Percentiles rank a stretch among this genome's conserved stretches.
These are phyloP conservation scores for Catamblyrhynchus diadema DNA, from an alignment of 2,797 vertebrate species.

Conservation along the genomic window DNA sequence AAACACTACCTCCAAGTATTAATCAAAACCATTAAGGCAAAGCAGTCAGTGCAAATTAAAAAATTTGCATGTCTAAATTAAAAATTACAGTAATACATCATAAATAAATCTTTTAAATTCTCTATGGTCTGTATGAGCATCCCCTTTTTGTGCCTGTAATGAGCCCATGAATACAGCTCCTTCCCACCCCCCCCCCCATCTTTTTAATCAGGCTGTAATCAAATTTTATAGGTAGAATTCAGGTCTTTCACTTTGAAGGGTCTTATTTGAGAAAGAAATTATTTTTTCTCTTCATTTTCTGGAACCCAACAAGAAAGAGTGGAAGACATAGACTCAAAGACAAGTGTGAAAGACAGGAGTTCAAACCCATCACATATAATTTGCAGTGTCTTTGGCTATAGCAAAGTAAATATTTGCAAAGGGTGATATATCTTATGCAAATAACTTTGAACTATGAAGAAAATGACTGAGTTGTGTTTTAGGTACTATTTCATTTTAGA, in stretches of 20 bases:
- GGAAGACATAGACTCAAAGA: conserved; percentile 55
- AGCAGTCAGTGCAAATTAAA: conserved; percentile 93
- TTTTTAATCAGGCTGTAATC: conserved; percentile 52
- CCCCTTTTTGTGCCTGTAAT: conserved; percentile 79
- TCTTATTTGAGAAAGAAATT: conserved; percentile 9
- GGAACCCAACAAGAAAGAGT: conserved; percentile 29
- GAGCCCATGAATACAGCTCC: conserved; percentile 62
- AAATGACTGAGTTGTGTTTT: conserved; percentile 75
- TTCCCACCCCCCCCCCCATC: background rate
- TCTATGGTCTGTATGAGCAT: conserved; percentile 77
- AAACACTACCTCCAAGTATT: conserved; percentile 95
- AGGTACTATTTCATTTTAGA: conserved; percentile 77
- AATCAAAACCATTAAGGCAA: conserved; percentile 98
- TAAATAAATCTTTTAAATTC: conserved; percentile 88
- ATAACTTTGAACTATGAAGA: conserved; percentile 76
- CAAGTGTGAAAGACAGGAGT: conserved; percentile 55
- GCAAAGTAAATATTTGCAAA: conserved; percentile 80
- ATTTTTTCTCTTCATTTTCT: conserved; percentile 12
- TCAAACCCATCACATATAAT: conserved; percentile 60
- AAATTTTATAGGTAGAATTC: conserved; percentile 66
- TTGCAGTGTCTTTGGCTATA: conserved; percentile 63
- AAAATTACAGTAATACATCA: conserved; percentile 94
- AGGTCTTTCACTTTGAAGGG: conserved; percentile 51
- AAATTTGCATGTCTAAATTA: conserved; percentile 94
- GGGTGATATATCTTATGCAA: conserved; percentile 74